These are phyloP conservation scores for Charina bottae DNA, from an alignment of 2,113 vertebrate genomes.

Conservation along the genomic window DNA sequence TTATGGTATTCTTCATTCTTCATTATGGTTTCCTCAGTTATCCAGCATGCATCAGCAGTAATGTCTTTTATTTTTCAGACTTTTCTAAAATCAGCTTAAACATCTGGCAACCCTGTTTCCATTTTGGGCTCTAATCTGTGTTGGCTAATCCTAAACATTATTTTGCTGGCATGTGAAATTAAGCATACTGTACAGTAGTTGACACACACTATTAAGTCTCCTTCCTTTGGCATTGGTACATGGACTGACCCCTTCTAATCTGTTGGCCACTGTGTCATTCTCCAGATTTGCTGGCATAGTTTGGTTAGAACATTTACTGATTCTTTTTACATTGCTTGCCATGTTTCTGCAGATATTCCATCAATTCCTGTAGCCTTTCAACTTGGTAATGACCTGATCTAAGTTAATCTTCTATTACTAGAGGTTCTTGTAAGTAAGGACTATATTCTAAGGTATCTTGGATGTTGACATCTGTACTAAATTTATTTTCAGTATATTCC, in stretches of 20 bases:
- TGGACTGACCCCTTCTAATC: background rate
- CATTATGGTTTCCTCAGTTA: background rate
- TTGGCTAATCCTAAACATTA: background rate
- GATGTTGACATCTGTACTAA: no score
- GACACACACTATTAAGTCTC: background rate
- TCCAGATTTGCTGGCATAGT: background rate
- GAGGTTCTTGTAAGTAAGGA: background rate
- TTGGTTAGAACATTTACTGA: background rate
- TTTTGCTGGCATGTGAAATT: background rate
- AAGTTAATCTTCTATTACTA: background rate
- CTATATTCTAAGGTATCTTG: background rate
- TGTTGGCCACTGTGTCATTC: background rate
- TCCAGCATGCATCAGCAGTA: background rate
- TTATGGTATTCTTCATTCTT: background rate
- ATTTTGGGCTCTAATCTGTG: background rate
- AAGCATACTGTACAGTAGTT: background rate
- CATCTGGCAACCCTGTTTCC: background rate
- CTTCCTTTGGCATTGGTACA: background rate
- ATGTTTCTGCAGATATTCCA: background rate
- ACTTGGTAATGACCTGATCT: background rate
- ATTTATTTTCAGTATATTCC: no score
- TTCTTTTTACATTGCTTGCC: background rate
- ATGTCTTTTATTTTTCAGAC: background rate
- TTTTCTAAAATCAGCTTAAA: background rate
- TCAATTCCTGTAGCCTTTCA: background rate